phyloP scores from a whole-genome alignment of 2,113 vertebrate species.

The Colius striatus region DNA sequence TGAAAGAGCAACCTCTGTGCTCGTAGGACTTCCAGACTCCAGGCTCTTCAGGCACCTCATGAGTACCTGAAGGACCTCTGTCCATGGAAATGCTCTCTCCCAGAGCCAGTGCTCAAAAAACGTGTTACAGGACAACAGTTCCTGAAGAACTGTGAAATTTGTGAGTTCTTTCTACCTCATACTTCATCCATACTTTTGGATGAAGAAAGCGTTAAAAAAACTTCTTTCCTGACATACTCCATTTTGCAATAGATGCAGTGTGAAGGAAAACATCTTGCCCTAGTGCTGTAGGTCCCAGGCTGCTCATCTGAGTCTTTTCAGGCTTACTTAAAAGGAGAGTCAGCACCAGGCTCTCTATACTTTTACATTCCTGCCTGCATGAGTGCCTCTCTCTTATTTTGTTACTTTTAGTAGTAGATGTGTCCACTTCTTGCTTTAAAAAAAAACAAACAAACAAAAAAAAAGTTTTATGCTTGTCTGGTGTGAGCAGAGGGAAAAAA shows the following conservation, averaged over 20 bases:
- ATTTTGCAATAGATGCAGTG: neutral
- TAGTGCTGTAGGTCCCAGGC: neutral
- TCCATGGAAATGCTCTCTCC: neutral
- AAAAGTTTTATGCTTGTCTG: neutral
- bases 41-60: neutral
- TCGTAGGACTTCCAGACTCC: neutral
- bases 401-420: neutral
- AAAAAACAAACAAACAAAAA: no score
- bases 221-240: neutral
- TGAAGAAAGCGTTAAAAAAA: neutral
- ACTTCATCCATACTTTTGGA: neutral
- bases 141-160: neutral
- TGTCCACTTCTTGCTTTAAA: neutral
- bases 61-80: neutral
- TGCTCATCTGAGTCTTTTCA: neutral
- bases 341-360: neutral
- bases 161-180: neutral
- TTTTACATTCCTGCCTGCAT: neutral
- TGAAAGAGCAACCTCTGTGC: neutral
- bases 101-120: neutral
- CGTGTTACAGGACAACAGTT: neutral
- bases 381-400: neutral
- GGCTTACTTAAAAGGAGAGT: neutral
- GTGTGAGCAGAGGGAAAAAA: neutral
- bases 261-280: fast-evolving